Percentiles rank a stretch among this genome's conserved stretches.
phyloP scores from a whole-genome alignment of 2,113 vertebrate genomes.

The Corythaixoides concolor region DNA sequence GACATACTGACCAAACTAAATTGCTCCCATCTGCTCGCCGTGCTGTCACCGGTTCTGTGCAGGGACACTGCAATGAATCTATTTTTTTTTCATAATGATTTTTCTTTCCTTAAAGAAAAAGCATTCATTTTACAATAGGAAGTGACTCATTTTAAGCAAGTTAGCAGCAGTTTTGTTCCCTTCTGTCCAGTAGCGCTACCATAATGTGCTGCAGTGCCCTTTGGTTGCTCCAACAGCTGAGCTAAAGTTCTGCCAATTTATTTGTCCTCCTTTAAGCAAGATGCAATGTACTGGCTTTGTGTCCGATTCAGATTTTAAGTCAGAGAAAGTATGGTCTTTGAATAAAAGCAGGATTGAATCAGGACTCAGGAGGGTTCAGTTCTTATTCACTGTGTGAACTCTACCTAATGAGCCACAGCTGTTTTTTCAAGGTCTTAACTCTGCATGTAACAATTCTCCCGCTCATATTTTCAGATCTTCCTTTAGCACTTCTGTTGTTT shows the following conservation, averaged over 20 bases:
- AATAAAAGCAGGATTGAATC: neutral
- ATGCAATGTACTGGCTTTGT: neutral
- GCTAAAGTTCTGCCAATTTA: constrained; percentile 35
- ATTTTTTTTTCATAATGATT: neutral
- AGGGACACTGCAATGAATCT: neutral
- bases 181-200: neutral
- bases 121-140: neutral
- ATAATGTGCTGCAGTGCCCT: constrained; percentile 10
- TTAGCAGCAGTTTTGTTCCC: neutral
- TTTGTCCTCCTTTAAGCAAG: neutral
- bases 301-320: constrained; percentile 8
- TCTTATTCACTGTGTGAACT: neutral
- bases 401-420: neutral
- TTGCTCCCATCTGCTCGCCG: neutral
- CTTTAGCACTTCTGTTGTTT: neutral
- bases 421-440: constrained; percentile 32
- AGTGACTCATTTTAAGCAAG: neutral
- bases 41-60: neutral
- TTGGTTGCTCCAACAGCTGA: neutral
- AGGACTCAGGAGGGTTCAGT: neutral
- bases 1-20: neutral
- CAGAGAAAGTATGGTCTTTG: neutral
- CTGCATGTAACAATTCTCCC: neutral
- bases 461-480: neutral
- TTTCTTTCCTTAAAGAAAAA: constrained; percentile 28